Percentiles rank a stretch among this genome's conserved stretches.
Conservation (phyloP, 2,797 vertebrate genomes). For the Gymnothorax reevesii region DNA sequence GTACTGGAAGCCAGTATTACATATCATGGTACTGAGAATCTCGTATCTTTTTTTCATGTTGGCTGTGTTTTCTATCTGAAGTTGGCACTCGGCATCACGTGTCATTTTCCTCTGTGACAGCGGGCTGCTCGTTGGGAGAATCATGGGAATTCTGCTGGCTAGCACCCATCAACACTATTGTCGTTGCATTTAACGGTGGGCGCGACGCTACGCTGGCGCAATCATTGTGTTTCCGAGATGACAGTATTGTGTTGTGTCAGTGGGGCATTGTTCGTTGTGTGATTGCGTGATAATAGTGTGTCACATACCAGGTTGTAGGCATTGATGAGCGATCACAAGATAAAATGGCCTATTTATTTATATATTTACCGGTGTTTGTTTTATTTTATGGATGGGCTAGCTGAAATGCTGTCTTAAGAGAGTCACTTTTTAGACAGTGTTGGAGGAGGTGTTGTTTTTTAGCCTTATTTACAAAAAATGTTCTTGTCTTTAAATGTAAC, state of each 20-base stretch:
- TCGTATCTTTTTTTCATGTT: background rate
- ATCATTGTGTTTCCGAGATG: background rate
- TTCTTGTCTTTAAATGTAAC: background rate
- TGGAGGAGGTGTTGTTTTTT: background rate
- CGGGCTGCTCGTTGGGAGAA: background rate
- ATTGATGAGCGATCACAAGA: background rate
- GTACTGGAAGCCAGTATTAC: background rate
- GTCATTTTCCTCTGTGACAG: background rate
- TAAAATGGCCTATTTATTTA: background rate
- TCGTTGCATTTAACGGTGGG: background rate
- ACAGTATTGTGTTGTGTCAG: background rate
- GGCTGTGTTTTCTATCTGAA: background rate
- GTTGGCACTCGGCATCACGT: background rate
- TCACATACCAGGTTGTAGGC: background rate
- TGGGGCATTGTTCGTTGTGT: background rate
- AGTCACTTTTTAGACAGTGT: background rate
- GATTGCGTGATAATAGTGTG: background rate
- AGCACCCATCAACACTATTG: background rate
- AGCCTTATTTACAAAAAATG: background rate
- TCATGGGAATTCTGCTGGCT: background rate
- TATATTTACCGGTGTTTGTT: background rate
- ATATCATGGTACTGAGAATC: background rate
- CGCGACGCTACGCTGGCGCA: background rate
- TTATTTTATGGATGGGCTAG: background rate
- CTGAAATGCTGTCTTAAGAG: background rate